Percentiles rank a stretch among this genome's conserved stretches.
Evolutionary conservation across 2,113 vertebrate genomes (phyloP).

Genomic region (Rhinichthys klamathensis): DNA sequence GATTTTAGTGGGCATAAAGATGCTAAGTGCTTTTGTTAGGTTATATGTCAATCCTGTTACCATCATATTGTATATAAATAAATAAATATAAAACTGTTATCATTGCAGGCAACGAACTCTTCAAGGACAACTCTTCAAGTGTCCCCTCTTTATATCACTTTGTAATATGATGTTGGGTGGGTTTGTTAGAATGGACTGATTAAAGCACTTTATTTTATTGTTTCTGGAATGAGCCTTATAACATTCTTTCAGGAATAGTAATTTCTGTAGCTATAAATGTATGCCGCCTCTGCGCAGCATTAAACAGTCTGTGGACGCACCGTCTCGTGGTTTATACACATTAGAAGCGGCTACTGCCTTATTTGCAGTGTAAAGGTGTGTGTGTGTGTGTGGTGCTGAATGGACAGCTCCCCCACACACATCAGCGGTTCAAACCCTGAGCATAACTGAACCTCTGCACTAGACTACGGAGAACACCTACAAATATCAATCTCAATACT

Average conservation of each 20-base stretch:
- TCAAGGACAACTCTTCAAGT: neutral
- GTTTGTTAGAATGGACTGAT: neutral
- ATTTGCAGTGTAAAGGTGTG: neutral
- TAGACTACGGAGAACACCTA: neutral
- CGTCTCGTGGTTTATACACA: neutral
- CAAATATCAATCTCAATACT: neutral
- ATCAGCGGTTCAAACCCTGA: too few species aligned
- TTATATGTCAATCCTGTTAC: too few species aligned
- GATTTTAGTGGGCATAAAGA: neutral
- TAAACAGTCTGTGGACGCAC: neutral
- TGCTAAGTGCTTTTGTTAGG: neutral
- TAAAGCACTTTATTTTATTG: neutral
- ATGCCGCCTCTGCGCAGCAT: neutral
- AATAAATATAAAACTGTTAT: neutral
- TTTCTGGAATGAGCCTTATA: neutral
- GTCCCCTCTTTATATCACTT: neutral
- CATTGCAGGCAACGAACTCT: neutral
- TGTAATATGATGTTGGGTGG: neutral
- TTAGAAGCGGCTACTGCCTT: neutral
- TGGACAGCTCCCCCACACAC: conserved; percentile 8
- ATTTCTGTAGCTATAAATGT: neutral
- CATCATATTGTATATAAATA: neutral
- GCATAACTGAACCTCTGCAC: neutral
- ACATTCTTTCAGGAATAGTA: neutral
- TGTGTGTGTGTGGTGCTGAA: conserved; percentile 22